phyloP scores from a whole-genome alignment of 2,113 vertebrate genomes.

The Syrmaticus mikado region DNA sequence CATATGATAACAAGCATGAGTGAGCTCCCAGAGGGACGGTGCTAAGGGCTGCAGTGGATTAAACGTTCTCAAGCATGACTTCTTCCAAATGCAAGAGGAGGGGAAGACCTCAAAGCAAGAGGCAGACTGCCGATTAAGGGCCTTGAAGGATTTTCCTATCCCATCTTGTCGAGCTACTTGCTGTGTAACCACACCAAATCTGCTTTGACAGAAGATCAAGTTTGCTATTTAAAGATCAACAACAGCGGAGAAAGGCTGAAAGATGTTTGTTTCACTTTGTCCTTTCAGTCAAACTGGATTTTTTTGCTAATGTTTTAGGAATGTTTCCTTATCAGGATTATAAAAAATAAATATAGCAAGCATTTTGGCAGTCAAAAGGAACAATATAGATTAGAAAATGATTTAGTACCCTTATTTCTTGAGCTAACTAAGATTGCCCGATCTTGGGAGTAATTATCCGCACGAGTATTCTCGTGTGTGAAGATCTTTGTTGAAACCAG shows the following conservation, averaged over 20 bases:
- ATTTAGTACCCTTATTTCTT: constrained; percentile 52
- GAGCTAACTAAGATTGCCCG: not conserved
- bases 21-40: constrained; percentile 59
- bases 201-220: not conserved
- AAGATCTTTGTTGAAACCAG: not conserved
- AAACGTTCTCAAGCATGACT: constrained; percentile 53
- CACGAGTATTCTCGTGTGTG: not conserved
- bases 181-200: not conserved
- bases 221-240: not conserved
- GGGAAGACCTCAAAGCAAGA: constrained; percentile 14
- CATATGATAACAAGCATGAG: constrained; percentile 57
- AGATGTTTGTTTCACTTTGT: not conserved
- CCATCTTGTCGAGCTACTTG: not conserved
- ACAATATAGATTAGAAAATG: constrained; percentile 63
- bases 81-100: constrained; percentile 39
- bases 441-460: constrained; percentile 26
- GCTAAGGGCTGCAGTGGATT: constrained; percentile 68
- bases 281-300: constrained; percentile 19
- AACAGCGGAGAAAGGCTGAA: not conserved
- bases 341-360: constrained; percentile 66
- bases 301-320: constrained; percentile 63
- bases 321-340: constrained; percentile 69
- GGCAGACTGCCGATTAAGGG: not conserved
- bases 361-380: constrained; percentile 55
- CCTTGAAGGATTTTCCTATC: constrained; percentile 38